Percentiles rank a stretch among this genome's conserved stretches.
phyloP scores from a whole-genome alignment of 1,140 invertebrate species.

The Megalonaias nervosa region DNA sequence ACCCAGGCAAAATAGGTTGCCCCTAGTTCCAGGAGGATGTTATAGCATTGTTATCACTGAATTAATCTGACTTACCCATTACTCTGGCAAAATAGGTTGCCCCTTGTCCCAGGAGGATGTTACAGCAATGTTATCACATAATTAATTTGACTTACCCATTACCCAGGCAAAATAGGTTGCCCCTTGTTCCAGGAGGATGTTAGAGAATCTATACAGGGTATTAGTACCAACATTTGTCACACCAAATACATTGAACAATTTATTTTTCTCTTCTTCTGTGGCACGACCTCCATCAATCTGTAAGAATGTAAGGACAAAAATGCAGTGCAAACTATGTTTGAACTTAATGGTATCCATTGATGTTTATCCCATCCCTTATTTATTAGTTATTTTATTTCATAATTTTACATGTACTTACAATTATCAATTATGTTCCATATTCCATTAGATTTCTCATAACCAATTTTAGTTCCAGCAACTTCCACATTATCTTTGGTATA shows the following conservation, averaged over 20 bases:
- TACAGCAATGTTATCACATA: too few species aligned
- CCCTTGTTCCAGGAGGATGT: constrained; percentile 25
- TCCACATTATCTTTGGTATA: too few species aligned
- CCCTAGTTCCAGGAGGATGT: constrained; percentile 22
- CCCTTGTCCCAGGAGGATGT: too few species aligned
- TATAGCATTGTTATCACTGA: not conserved
- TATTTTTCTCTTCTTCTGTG: constrained; percentile 6
- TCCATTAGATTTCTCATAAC: too few species aligned
- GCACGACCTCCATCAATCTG: constrained; percentile 35
- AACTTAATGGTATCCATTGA: too few species aligned
- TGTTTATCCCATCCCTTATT: too few species aligned
- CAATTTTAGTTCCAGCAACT: too few species aligned
- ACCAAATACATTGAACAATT: constrained; percentile 28
- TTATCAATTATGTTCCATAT: too few species aligned
- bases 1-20: constrained; percentile 30
- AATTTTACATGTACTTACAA: too few species aligned
- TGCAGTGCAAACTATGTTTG: too few species aligned
- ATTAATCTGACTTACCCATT: constrained; percentile 32
- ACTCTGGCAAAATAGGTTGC: too few species aligned
- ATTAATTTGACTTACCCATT: constrained; percentile 30
- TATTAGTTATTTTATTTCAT: too few species aligned
- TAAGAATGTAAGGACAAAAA: not conserved
- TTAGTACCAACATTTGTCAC: constrained; percentile 24
- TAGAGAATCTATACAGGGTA: constrained; percentile 17
- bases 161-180: constrained; percentile 30